A percentile compares a stretch with the other conserved stretches of the same genome.
Evolutionary conservation across 1,140 invertebrate genomes (phyloP).

Genomic region (Hetaerina americana): DNA sequence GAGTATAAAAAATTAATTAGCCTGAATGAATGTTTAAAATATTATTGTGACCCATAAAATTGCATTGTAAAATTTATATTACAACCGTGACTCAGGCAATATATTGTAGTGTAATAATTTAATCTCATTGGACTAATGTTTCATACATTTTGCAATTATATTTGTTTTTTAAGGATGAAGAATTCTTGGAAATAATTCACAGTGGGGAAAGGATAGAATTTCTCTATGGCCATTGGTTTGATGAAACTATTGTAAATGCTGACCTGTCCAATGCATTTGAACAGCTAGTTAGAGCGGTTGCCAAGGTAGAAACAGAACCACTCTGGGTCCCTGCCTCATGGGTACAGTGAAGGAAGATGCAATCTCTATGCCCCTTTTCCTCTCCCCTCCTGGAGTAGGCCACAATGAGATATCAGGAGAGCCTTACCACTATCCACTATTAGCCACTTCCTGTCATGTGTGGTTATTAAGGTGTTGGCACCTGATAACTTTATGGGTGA

Average conservation of each 20-base stretch:
- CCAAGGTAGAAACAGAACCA: constrained; percentile 81
- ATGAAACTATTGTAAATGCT: constrained; percentile 83
- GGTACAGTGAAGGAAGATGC: constrained; percentile 53
- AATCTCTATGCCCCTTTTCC: neutral
- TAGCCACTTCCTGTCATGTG: neutral
- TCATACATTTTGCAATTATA: too few species aligned
- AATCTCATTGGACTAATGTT: too few species aligned
- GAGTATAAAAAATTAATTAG: too few species aligned
- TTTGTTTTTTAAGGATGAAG: constrained; percentile 63
- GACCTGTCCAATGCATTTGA: constrained; percentile 78
- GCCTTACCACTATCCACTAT: neutral
- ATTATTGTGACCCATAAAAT: too few species aligned
- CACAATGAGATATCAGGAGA: neutral
- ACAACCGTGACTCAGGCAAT: too few species aligned
- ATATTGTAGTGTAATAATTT: too few species aligned
- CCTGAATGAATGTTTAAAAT: too few species aligned
- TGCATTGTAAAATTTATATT: too few species aligned
- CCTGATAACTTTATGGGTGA: neutral
- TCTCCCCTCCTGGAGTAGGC: neutral
- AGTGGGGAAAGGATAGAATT: constrained; percentile 83
- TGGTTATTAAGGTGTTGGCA: neutral
- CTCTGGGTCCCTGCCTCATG: constrained; percentile 93
- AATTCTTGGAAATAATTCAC: constrained; percentile 80
- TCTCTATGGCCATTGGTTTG: constrained; percentile 88
- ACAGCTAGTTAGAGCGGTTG: constrained; percentile 66